Conservation (phyloP, 2,888 invertebrate genomes). For the Stenotaenia linearis region DNA sequence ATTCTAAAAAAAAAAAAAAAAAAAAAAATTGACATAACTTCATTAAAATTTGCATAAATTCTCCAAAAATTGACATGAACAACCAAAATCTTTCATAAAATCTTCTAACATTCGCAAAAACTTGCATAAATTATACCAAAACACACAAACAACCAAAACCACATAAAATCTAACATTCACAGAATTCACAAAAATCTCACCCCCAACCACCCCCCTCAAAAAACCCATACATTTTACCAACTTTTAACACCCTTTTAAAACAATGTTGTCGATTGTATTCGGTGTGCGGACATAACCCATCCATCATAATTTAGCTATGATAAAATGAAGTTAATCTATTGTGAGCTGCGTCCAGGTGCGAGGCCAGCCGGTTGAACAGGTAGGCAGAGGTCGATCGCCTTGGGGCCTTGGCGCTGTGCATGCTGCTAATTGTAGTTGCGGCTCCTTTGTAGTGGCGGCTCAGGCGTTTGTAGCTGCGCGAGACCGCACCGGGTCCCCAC, state of each 20-base stretch:
- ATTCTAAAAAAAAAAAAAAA: no score
- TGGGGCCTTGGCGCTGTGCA: constrained; percentile 19
- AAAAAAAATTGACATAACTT: no score
- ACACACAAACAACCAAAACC: not conserved
- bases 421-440: constrained; percentile 15
- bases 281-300: constrained; percentile 12
- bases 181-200: no score
- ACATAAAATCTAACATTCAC: no score
- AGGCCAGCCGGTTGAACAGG: constrained; percentile 19
- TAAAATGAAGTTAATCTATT: constrained; percentile 13
- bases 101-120: no score
- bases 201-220: no score
- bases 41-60: no score
- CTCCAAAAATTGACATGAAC: no score
- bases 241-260: not conserved
- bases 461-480: constrained; percentile 19
- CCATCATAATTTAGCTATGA: constrained; percentile 19
- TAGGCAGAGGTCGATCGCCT: constrained; percentile 19
- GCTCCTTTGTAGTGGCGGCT: constrained; percentile 19
- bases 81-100: no score
- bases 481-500: not conserved
- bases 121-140: no score
- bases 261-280: not conserved
- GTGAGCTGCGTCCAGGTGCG: constrained; percentile 13
- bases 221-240: not conserved